phyloP scores from a whole-genome alignment of 2,888 invertebrate genomes.

The Halictus ligatus region DNA sequence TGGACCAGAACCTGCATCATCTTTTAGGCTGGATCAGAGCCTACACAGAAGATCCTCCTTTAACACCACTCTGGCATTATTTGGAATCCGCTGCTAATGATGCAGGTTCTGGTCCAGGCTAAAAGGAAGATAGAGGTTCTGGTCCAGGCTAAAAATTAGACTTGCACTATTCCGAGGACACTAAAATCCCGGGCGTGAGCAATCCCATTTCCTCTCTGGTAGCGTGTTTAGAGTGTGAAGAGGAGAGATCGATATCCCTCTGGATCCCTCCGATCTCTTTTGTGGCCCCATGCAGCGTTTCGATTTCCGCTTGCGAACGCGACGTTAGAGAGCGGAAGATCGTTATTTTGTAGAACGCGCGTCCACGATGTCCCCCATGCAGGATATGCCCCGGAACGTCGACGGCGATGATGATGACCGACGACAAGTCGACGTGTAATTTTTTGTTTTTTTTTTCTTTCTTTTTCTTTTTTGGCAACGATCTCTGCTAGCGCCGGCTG shows the following conservation, averaged over 20 bases:
- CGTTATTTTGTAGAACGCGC: conserved; percentile 13
- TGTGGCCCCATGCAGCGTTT: neutral
- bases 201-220: no score
- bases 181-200: no score
- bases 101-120: no score
- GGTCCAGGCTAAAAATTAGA: no score
- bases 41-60: no score
- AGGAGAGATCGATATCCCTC: neutral
- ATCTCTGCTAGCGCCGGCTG: neutral
- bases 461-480: neutral
- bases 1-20: no score
- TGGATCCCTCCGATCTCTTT: neutral
- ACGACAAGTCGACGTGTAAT: conserved; percentile 1
- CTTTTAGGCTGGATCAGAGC: no score
- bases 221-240: neutral
- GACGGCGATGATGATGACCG: neutral
- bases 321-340: neutral
- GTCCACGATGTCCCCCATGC: conserved; percentile 37
- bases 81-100: no score
- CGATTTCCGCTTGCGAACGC: neutral
- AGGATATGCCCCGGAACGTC: conserved; percentile 20
- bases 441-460: neutral
- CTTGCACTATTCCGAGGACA: no score
- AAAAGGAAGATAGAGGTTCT: no score
- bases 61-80: no score